Conservation (phyloP, 1,140 invertebrate species). For the Lucilia sericata region DNA sequence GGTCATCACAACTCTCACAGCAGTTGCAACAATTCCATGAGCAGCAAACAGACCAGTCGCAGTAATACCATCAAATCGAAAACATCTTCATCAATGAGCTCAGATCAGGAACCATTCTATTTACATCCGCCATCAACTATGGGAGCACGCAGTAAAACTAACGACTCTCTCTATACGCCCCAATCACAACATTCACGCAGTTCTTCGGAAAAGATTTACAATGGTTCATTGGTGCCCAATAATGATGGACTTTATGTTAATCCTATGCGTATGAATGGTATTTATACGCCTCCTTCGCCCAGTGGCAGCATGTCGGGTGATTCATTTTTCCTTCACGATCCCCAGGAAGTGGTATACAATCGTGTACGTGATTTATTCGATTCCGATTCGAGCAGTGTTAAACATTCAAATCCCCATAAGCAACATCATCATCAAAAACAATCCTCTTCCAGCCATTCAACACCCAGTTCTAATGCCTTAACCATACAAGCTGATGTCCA, state of each 20-base stretch:
- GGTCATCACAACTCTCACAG: conserved; percentile 50
- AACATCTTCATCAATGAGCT: conserved; percentile 64
- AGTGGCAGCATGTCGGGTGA: conserved; percentile 71
- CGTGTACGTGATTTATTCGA: conserved; percentile 84
- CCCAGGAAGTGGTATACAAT: conserved; percentile 80
- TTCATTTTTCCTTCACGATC: conserved; percentile 87
- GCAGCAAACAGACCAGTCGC: conserved; percentile 65
- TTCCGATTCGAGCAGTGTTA: conserved; percentile 65
- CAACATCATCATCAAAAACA: conserved; percentile 45
- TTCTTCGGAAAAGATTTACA: conserved; percentile 67
- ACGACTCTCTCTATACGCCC: conserved; percentile 60
- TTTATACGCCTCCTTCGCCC: conserved; percentile 61
- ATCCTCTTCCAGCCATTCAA: conserved; percentile 49
- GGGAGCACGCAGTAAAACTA: conserved; percentile 57
- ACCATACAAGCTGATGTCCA: conserved; percentile 77
- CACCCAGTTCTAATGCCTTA: conserved; percentile 55
- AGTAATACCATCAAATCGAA: conserved; percentile 66
- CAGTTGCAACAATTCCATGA: conserved; percentile 65
- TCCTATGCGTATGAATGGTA: conserved; percentile 74
- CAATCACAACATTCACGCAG: conserved; percentile 58
- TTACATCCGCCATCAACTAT: conserved; percentile 74
- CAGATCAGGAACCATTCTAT: conserved; percentile 76
- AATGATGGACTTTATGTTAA: conserved; percentile 85
- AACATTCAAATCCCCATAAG: conserved; percentile 48
- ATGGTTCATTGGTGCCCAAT: conserved; percentile 72